Evolutionary conservation across 2,113 vertebrate species (phyloP), one percentile per base, ranked within the genome.

Genomic region (Entosphenus tridentatus): DNA sequence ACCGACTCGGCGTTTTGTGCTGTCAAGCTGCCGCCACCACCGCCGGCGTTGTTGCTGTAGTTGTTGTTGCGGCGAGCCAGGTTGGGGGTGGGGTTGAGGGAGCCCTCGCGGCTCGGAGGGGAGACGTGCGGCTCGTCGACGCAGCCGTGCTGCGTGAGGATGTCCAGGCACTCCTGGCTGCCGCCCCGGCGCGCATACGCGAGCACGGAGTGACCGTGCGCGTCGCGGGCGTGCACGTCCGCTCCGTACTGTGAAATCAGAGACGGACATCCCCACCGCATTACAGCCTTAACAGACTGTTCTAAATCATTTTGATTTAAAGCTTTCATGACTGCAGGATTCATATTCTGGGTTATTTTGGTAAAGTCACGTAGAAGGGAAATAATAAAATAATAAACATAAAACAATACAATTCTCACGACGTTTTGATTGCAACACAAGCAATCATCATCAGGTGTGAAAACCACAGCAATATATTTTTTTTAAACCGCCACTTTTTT

Each of bases 91-190:
- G 83, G 77, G 55, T 77, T 74, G 14, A 80, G 72, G 56, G 83
- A 80, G 12, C 80, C 76, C 1, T 81, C 78, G 57, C 92, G 88
- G 0, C 73, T 81, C 1, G 87, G 82, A 39, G 39, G 39, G 39
- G 39, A 39, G 13, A 85, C 84, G 59, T 84, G 86, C 75, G 87
- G 86, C 76, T 97, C 89, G 7, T 95, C 90, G 0, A 89, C 87
- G 73, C 90, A 97, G 75, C 93, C 92, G 2, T 96, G 90, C 77
- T 98, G 93, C 8, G 89, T 80, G 71, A 98, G 84, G 3, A 84
- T 79, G 1, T 95, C 90, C 9, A 85, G 75, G 72, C 88, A 92
- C 73, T 98, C 92, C 80, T 89, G 87, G 73, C 87, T 89, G 77
- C 77, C 78, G 3, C 89, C 88, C 80, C 93, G 89, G 6, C 87